Evolutionary conservation across 2,113 vertebrate genomes (phyloP), one percentile per base, ranked within the genome.

Genomic region (Lepisosteus osseus): DNA sequence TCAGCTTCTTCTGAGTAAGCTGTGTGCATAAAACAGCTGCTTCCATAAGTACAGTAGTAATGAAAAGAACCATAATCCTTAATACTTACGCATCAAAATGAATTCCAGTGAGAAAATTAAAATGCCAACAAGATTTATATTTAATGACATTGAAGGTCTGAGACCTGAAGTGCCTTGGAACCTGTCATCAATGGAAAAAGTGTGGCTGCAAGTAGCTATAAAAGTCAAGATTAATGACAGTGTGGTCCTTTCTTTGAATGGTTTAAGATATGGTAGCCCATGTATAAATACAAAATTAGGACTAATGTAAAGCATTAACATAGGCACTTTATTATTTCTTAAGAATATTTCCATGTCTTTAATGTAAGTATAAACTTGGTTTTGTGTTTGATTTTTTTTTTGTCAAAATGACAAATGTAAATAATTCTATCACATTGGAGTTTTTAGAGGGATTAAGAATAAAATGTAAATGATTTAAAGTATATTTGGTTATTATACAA

Each of bases 21-120:
- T 6, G 1, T 68, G 45, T 1, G 74, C 75, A 83, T 3, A 44
- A 72, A 91, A 88, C 86, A 90, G 87, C 84, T 91, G 85, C 83
- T 90, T 87, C 81, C 80, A 79, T 84, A 82, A 87, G 68, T 75
- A 79, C 8, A 77, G 74, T 72, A 83, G 78, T 77, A 79, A 82
- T 47, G 42, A 40, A 77, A 85, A 70, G 17, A 81, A 76, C 75
- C 74, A 83, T 77, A 85, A 79, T 73, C 79, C 56, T 1, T 0
- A 56, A 69, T 61, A 74, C 70, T 72, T 67, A 12, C 69, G 59
- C 70, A 75, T 65, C 78, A 82, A 82, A 89, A 80, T 80, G 69
- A 81, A 81, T 83, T 82, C 71, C 75, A 78, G 29, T 45, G 68
- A 77, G 76, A 78, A 92, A 90, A 92, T n/a, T 89, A 84, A 90